These are phyloP conservation scores for Drosophila diplacantha DNA, from an alignment of 2,888 invertebrate species.

Conservation along the genomic window DNA sequence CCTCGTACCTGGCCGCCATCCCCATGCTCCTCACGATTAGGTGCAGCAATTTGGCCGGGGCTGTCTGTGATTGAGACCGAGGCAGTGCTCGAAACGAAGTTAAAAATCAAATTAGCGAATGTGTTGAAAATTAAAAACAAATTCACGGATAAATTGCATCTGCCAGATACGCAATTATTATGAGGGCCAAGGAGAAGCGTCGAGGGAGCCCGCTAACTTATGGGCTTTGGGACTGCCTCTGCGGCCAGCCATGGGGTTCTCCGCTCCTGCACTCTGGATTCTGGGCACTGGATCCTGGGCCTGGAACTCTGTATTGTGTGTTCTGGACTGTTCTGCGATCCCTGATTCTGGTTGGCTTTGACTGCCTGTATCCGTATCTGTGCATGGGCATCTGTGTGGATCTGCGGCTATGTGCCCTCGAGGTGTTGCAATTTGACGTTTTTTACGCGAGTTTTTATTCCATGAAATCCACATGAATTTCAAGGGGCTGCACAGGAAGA, in stretches of 20 bases:
- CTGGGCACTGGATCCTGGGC: constrained; percentile 23
- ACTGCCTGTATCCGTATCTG: constrained; percentile 25
- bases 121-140: constrained; percentile 79
- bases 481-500: constrained; percentile 40
- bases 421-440: constrained; percentile 77
- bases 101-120: constrained; percentile 79
- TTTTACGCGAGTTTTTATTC: constrained; percentile 73
- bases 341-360: constrained; percentile 6
- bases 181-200: constrained; percentile 51
- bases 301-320: constrained; percentile 2
- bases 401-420: constrained; percentile 59
- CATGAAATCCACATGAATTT: constrained; percentile 65
- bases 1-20: constrained; percentile 26
- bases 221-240: constrained; percentile 45
- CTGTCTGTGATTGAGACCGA: constrained; percentile 72
- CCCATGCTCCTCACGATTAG: constrained; percentile 65
- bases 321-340: constrained; percentile 4
- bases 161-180: constrained; percentile 76
- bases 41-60: constrained; percentile 68
- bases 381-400: constrained; percentile 29
- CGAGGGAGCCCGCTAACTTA: constrained; percentile 51
- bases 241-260: constrained; percentile 25
- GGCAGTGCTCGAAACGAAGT: constrained; percentile 73
- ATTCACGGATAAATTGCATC: constrained; percentile 78
- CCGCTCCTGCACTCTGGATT: constrained; percentile 30